Conservation (phyloP, 2,888 invertebrate genomes). For the Ormyrus labotus region DNA sequence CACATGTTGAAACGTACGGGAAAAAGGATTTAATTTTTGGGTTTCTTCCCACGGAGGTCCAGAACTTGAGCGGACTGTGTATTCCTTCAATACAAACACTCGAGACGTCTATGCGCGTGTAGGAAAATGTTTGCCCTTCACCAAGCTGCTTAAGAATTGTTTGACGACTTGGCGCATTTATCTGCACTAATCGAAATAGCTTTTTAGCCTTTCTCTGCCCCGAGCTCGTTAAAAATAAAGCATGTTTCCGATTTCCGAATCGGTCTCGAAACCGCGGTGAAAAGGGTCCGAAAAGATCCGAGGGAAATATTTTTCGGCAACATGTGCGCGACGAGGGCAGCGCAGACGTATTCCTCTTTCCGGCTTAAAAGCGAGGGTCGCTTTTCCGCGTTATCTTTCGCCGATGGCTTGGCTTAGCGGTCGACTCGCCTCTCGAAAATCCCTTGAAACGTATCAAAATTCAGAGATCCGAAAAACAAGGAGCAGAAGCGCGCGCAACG, state of each 20-base stretch:
- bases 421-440: slow-evolving; percentile 24
- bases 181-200: slow-evolving; percentile 53
- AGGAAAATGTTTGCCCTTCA: slow-evolving; percentile 69
- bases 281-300: too few relatives aligned
- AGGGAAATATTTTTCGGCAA: not conserved
- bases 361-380: slow-evolving; percentile 25
- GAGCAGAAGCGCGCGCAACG: slow-evolving; percentile 55
- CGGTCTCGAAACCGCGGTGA: too few relatives aligned
- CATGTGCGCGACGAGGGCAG: not conserved
- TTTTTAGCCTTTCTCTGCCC: too few relatives aligned
- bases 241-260: too few relatives aligned
- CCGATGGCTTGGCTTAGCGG: not conserved
- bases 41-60: slow-evolving; percentile 57
- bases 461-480: slow-evolving; percentile 64
- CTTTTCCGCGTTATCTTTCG: slow-evolving; percentile 24
- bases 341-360: not conserved
- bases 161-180: slow-evolving; percentile 27
- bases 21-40: slow-evolving; percentile 49
- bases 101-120: slow-evolving; percentile 67
- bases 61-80: slow-evolving; percentile 19
- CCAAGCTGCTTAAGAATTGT: slow-evolving; percentile 60
- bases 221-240: too few relatives aligned
- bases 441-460: slow-evolving; percentile 69
- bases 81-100: slow-evolving; percentile 67
- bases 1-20: slow-evolving; percentile 32